Percentiles rank a stretch among this genome's conserved stretches.
Evolutionary conservation across 2,888 invertebrate species (phyloP).

Genomic region (Drosophila setosimentum): DNA sequence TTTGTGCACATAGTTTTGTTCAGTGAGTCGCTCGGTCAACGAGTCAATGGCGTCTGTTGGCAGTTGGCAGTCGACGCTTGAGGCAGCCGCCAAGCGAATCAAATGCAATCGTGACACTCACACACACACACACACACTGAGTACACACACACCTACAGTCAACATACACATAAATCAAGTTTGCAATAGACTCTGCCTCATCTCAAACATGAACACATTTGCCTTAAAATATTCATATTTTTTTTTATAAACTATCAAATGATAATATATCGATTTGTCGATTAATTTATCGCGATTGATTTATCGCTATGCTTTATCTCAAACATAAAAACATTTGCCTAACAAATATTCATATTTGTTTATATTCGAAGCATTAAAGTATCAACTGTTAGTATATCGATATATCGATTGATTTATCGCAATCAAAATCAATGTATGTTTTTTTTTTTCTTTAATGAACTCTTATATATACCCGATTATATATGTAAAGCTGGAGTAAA

Average conservation of each 20-base stretch:
- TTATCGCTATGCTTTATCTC: not conserved
- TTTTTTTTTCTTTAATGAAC: not conserved
- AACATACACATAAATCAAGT: not conserved
- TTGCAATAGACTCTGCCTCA: not conserved
- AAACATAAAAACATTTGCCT: not conserved
- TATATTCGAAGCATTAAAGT: not conserved
- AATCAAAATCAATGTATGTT: not conserved
- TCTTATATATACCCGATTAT: not conserved
- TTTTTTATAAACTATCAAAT: too few relatives aligned
- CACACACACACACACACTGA: conserved; percentile 11
- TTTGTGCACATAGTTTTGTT: conserved; percentile 54
- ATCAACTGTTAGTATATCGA: not conserved
- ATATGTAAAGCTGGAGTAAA: not conserved
- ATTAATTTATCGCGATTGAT: not conserved
- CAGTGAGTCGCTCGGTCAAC: conserved; percentile 79
- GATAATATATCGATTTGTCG: not conserved
- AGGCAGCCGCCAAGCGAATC: conserved; percentile 51
- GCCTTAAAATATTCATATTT: not conserved
- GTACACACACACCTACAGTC: not conserved
- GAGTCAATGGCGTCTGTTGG: conserved; percentile 74
- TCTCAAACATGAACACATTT: not conserved
- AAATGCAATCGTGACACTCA: conserved; percentile 51
- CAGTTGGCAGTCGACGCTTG: conserved; percentile 48
- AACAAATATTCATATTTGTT: not conserved
- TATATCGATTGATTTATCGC: not conserved